These are phyloP conservation scores for Emydocephalus ijimae DNA, from an alignment of 2,113 vertebrate species.

Conservation along the genomic window DNA sequence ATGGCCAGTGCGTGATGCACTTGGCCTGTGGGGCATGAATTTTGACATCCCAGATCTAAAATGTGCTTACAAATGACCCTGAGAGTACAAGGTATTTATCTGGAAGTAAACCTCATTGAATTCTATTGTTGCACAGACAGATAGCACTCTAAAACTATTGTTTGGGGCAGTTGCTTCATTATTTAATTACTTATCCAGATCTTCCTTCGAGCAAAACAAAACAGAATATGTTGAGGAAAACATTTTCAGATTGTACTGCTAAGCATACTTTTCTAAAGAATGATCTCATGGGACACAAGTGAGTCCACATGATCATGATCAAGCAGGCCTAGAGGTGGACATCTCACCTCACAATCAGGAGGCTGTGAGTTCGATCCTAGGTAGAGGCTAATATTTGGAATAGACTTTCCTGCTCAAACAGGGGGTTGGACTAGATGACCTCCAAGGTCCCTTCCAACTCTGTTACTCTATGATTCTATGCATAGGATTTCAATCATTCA, in stretches of 20 bases:
- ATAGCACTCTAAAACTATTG: background rate
- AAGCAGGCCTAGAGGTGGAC: too few relatives aligned
- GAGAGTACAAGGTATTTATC: background rate
- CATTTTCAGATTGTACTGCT: background rate
- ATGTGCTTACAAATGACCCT: background rate
- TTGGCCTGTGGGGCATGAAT: too few relatives aligned
- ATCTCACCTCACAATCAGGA: too few relatives aligned
- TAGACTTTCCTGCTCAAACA: too few relatives aligned
- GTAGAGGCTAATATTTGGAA: too few relatives aligned
- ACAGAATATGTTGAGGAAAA: background rate
- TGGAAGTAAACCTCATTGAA: background rate
- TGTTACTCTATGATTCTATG: background rate
- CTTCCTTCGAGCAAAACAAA: background rate
- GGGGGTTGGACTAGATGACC: too few relatives aligned
- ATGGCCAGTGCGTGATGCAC: rapidly evolving
- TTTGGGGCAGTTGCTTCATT: background rate
- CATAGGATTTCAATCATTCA: background rate
- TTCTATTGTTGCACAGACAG: background rate
- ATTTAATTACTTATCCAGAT: background rate
- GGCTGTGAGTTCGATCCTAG: too few relatives aligned
- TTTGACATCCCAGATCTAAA: background rate
- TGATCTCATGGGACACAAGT: background rate
- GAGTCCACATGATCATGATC: background rate
- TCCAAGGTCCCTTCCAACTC: too few relatives aligned
- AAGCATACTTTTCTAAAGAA: background rate